Conservation (phyloP, 1,140 invertebrate species). For the Agrypnia vestita region DNA sequence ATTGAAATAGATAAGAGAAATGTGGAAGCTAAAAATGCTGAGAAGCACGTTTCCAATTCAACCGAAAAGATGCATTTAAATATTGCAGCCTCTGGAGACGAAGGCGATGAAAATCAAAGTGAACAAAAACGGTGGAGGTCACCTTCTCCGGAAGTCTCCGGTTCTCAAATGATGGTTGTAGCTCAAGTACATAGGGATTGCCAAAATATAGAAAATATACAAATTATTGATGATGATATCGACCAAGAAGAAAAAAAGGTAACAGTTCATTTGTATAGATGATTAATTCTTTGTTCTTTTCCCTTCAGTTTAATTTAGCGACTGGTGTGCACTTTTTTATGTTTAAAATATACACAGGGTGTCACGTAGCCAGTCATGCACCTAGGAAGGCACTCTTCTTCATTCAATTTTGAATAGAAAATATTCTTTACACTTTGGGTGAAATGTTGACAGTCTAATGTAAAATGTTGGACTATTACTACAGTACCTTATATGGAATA, state of each 20-base stretch:
- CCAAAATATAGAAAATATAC: constrained; percentile 29
- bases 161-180: constrained; percentile 39
- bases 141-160: constrained; percentile 19
- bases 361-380: not conserved
- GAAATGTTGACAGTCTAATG: too few species aligned
- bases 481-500: too few species aligned
- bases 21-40: constrained; percentile 1
- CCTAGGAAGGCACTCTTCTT: not conserved
- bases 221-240: constrained; percentile 33
- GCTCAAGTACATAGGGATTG: constrained; percentile 44
- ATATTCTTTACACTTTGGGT: too few species aligned
- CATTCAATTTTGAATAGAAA: too few species aligned
- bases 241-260: constrained; percentile 38
- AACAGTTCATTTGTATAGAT: not conserved
- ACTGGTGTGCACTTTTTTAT: not conserved
- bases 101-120: not conserved
- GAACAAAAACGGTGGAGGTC: constrained; percentile 1
- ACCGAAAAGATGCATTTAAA: constrained; percentile 18
- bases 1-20: constrained; percentile 4
- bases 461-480: too few species aligned
- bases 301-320: not conserved
- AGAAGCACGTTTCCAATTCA: constrained; percentile 11
- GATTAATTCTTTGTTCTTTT: not conserved
- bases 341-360: not conserved
- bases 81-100: not conserved